A percentile compares a stretch with the other conserved stretches of the same genome.
These are phyloP conservation scores for Hylia prasina DNA, from an alignment of 2,113 vertebrate species.

Conservation along the genomic window DNA sequence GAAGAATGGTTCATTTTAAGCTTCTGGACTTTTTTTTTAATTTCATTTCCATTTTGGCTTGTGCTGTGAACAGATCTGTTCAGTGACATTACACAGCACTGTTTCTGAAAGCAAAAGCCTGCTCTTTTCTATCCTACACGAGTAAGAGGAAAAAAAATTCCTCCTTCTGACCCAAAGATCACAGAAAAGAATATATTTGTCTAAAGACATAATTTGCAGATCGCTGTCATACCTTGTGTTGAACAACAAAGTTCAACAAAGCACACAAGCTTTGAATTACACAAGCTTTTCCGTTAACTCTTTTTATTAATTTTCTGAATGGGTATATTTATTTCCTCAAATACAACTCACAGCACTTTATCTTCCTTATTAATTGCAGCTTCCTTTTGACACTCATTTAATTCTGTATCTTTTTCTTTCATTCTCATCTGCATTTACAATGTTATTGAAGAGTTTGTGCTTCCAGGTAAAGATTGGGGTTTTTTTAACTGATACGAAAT, in stretches of 20 bases:
- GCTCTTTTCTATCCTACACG: not conserved
- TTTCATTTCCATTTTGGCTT: not conserved
- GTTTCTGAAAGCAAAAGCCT: not conserved
- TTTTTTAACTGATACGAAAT: slow-evolving; percentile 16
- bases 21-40: not conserved
- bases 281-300: not conserved
- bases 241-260: not conserved
- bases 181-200: not conserved
- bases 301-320: not conserved
- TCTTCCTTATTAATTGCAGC: not conserved
- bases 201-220: not conserved
- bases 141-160: not conserved
- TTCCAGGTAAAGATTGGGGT: not conserved
- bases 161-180: not conserved
- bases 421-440: not conserved
- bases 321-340: not conserved
- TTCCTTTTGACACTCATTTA: not conserved
- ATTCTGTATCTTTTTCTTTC: not conserved
- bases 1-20: not conserved
- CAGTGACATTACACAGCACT: not conserved
- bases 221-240: not conserved
- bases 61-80: not conserved
- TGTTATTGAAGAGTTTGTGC: not conserved
- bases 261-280: not conserved
- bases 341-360: not conserved